Conservation (phyloP, 2,888 invertebrate species). For the Trichopoda pennipes region DNA sequence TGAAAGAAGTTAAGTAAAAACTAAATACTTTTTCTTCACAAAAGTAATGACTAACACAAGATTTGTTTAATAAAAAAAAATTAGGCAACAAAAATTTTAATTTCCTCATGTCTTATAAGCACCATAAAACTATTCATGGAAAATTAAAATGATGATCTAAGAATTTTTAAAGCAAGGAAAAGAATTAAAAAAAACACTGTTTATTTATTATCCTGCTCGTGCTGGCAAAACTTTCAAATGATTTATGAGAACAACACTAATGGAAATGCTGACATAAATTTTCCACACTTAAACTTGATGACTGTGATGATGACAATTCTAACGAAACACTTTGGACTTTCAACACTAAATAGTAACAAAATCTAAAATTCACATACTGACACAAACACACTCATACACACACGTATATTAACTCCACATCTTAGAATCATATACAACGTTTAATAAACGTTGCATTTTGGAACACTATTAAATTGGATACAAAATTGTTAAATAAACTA, state of each 20-base stretch:
- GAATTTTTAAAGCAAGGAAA: conserved; percentile 3
- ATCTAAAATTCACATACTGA: conserved; percentile 28
- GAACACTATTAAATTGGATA: conserved; percentile 65
- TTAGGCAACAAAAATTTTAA: conserved; percentile 3
- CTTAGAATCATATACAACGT: conserved; percentile 31
- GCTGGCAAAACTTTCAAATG: conserved; percentile 57
- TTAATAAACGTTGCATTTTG: conserved; percentile 64
- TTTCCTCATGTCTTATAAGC: conserved; percentile 1
- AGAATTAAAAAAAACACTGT: conserved; percentile 12
- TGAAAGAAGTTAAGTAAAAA: not conserved
- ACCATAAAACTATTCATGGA: conserved; percentile 25
- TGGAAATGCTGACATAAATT: conserved; percentile 69
- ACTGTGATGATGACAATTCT: conserved; percentile 67
- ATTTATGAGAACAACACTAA: conserved; percentile 68
- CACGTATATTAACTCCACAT: not conserved
- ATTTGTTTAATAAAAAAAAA: not conserved
- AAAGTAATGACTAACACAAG: not conserved
- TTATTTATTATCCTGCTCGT: conserved; percentile 55
- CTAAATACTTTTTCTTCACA: not conserved
- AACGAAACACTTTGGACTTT: conserved; percentile 49
- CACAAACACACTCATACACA: not conserved
- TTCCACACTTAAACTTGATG: conserved; percentile 67
- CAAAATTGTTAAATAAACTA: conserved; percentile 67
- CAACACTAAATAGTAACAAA: conserved; percentile 46
- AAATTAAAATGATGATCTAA: conserved; percentile 51